Conservation (phyloP, 2,113 vertebrate species). For the Anoura caudifer region DNA sequence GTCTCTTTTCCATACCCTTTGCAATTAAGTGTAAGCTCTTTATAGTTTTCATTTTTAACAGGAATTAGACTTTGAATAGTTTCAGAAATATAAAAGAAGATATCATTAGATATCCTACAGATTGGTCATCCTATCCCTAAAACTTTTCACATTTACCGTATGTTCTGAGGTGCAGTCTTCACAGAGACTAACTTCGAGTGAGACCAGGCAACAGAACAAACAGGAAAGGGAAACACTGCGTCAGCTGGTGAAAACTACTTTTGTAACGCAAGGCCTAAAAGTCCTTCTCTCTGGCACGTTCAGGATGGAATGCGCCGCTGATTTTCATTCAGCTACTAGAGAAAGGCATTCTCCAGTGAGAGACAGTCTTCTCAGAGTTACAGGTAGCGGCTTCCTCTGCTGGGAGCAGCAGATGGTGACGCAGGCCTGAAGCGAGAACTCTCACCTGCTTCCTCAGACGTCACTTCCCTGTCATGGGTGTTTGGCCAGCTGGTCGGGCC, state of each 20-base stretch:
- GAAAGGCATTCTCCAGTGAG: background rate
- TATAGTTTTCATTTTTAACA: background rate
- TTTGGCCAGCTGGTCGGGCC: background rate
- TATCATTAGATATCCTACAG: background rate
- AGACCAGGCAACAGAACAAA: background rate
- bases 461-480: background rate
- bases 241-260: background rate
- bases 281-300: background rate
- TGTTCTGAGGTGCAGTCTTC: background rate
- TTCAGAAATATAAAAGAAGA: slow-evolving; percentile 24
- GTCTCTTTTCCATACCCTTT: background rate
- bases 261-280: background rate
- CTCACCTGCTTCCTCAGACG: background rate
- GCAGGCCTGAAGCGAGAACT: background rate
- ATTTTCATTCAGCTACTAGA: background rate
- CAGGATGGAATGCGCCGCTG: background rate
- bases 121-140: background rate
- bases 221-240: background rate
- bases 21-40: background rate
- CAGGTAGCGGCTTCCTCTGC: background rate
- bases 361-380: background rate
- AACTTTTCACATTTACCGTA: background rate
- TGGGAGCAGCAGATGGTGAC: background rate
- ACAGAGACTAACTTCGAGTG: background rate
- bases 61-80: background rate